Evolutionary conservation across 2,888 invertebrate genomes (phyloP), one percentile per base, ranked within the genome.

Genomic region (Chalcis sispes): DNA sequence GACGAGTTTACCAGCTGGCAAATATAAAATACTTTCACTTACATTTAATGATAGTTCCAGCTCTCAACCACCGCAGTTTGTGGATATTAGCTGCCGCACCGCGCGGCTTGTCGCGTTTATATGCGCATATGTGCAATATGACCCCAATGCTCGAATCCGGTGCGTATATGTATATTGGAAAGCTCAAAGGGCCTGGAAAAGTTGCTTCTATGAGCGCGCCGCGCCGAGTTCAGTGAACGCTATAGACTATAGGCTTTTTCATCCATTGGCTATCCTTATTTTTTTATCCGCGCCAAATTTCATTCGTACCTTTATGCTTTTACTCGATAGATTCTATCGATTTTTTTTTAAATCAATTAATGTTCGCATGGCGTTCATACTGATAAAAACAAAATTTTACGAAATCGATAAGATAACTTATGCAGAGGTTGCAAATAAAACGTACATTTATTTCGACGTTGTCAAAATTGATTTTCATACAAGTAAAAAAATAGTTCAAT

Each of bases 161-260:
- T 70, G 69, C 46, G 64, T 73, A 62, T 48, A 73, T 64, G 67
- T 48, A 73, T 64, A 73, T 79, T 75, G 77, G 72, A 79, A 77
- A 77, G 78, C 73, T 79, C 77, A 74, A 74, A 78, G 79, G 71
- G 42, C 70, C 66, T 50, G 77, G 54, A 76, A 79, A 73, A 77
- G 72, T 79, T 79, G 77, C 64, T 65, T 62, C 67, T 75, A 75
- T 56, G 72, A 69, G 70, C 27, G 18, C 59, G 58, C 36, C 36
- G 70, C 50, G 62, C 50, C 46, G 61, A 65, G 42, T 59, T 32
- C 32, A 61, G 66, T 61, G 36, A 1, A 5, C 59, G 8, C 13
- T 67, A n/a, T n/a, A n/a, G n/a, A 3, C 13, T 48, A 23, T 20
- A 32, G 25, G n/a, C 25, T 1, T 15, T n/a, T n/a, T n/a, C 4